Base-by-base conservation (phyloP, 2,888 invertebrate species). In the Resseliella maxima region DNA sequence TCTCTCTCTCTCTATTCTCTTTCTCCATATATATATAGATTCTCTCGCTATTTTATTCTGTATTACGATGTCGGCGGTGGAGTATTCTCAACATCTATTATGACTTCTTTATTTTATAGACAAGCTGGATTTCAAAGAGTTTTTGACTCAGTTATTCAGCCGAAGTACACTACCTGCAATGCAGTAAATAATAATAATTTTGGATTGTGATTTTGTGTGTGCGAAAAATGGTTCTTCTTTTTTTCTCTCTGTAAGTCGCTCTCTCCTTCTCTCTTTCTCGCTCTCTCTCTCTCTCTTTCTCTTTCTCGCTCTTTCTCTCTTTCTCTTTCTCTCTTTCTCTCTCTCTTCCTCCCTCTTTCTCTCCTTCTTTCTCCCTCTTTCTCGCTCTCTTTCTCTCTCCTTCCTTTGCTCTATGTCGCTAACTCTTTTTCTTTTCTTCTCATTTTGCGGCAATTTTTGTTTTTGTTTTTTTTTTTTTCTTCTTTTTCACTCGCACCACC, bases 161-260 rank as follows among this genome's bases (percentile, higher is more conserved):
- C 15, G n/a, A 12, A 27, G 59, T 15, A 72, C 72, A 72, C 31
- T 31, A 72, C 72, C 72, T 72, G 72, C 72, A 72, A 31, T 72
- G 72, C 72, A 72, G 72, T 35, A 72, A 72, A 72, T 72, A 72
- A 72, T 72, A 72, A 72, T 72, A 72, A 72, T 72, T 72, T 72
- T 72, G 72, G 72, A 72, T 31, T 72, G 72, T 72, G 72, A 72
- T 18, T 72, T 72, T 72, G 72, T 72, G 35, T 72, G 18, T 72
- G 31, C 72, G 31, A 31, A 50, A 50, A 50, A 18, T 21, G 31
- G 31, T 72, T 31, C 18, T n/a, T 59, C 24, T n/a, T 27, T 72
- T 12, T 8, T 21, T 21, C 18, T 50, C 21, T n/a, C n/a, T n/a
- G 12, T 41, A 12, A 8, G 12, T 41, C 41, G 41, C 41, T 41